Percentiles rank a stretch among this genome's conserved stretches.
These are phyloP conservation scores for Drosophila phalerata DNA, from an alignment of 2,888 invertebrate species.

Conservation along the genomic window DNA sequence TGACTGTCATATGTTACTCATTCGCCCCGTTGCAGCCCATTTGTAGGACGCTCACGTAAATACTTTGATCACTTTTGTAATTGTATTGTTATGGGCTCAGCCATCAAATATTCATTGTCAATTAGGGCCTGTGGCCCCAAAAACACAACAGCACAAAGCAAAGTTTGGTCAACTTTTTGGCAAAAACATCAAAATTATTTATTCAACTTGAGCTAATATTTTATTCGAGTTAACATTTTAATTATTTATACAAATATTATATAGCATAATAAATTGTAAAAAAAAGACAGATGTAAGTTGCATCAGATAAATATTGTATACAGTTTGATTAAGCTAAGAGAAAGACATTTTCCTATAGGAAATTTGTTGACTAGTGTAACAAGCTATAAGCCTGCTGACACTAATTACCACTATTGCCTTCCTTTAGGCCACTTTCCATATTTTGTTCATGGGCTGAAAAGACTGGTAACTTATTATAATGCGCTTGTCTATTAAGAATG, in stretches of 20 bases:
- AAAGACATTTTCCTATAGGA: background rate
- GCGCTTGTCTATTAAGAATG: conserved; percentile 32
- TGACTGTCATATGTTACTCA: conserved; percentile 26
- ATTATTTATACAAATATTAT: background rate
- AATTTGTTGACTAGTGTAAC: conserved; percentile 10
- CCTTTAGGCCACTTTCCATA: background rate
- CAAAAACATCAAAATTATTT: conserved; percentile 7
- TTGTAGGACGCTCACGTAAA: conserved; percentile 62
- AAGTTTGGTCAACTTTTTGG: background rate
- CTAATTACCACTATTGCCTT: conserved; percentile 6
- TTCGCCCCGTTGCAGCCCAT: conserved; percentile 35
- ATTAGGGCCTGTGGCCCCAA: conserved; percentile 41
- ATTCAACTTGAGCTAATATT: background rate
- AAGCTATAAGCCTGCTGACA: background rate
- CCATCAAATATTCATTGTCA: conserved; percentile 68
- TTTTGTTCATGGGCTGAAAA: background rate
- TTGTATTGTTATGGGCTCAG: conserved; percentile 54
- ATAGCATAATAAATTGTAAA: background rate
- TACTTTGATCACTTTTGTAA: conserved; percentile 53
- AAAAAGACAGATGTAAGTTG: background rate
- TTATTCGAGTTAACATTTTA: background rate
- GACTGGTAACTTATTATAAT: conserved; percentile 13
- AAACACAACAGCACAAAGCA: conserved; percentile 22
- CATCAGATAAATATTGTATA: background rate
- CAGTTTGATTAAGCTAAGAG: no score